These are phyloP conservation scores for Cheilinus undulatus DNA, from an alignment of 2,113 vertebrate genomes.

Conservation along the genomic window DNA sequence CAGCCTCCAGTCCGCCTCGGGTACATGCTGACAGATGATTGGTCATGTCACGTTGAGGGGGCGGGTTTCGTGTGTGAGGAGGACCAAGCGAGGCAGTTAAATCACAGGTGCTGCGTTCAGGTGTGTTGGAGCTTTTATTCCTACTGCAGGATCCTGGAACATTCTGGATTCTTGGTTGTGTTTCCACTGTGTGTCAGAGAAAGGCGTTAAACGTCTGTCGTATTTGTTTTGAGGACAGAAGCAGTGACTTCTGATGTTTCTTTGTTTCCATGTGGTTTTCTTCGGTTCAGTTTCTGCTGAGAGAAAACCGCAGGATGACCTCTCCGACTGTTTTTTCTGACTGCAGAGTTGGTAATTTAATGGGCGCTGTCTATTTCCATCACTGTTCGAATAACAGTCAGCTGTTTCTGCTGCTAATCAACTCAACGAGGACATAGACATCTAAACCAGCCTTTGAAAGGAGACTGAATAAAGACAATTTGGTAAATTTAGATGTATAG, in stretches of 20 bases:
- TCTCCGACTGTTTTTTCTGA: no score
- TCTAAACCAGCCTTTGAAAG: neutral
- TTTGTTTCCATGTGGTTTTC: neutral
- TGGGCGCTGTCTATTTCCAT: neutral
- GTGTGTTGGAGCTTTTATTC: neutral
- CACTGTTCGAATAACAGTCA: neutral
- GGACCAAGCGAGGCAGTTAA: neutral
- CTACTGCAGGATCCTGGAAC: neutral
- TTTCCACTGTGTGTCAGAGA: neutral
- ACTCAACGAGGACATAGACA: neutral
- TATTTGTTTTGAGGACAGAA: neutral
- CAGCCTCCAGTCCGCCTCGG: neutral
- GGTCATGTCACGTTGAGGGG: slow-evolving; percentile 9
- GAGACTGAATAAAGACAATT: neutral
- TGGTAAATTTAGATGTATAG: neutral
- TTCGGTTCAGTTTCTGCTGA: no score
- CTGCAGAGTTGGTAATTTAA: neutral
- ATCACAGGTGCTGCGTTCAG: slow-evolving; percentile 34
- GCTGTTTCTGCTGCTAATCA: neutral
- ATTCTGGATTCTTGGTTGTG: neutral
- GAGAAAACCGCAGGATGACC: no score
- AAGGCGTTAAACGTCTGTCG: neutral
- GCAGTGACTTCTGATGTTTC: neutral
- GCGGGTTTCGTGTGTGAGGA: neutral
- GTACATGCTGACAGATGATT: slow-evolving; percentile 20